Evolutionary conservation across 2,888 invertebrate genomes (phyloP), one percentile per base, ranked within the genome.

Genomic region (Hyalella azteca): DNA sequence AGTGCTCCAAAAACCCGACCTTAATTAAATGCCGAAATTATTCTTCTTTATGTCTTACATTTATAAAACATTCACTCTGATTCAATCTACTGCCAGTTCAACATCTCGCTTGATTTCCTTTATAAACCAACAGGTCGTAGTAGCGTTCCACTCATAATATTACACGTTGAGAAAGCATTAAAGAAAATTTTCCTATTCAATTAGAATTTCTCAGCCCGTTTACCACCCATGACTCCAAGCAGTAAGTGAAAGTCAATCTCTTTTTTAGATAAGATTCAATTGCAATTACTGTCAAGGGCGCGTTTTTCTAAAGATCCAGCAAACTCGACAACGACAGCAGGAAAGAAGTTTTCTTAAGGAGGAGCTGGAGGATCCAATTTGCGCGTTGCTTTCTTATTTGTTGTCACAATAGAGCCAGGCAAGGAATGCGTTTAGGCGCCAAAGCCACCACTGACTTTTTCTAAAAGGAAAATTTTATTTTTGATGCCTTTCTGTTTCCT

Each of bases 381-480:
- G 60, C 60, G 60, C 60, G 60, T 60, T 36, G 60, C 60, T 29
- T 36, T 60, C 60, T 60, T 60, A 60, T 60, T 60, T 60, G 60
- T 60, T 60, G 60, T 60, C 60, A 60, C 60, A 60, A 60, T 60
- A 60, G 60, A 60, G 36, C 32, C 15, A 32, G 19, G 36, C 19
- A 36, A 60, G 60, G 60, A 60, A 60, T 60, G 60, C 60, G 60
- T 60, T 60, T 60, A 60, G 36, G 60, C 60, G 60, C 60, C 4
- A 60, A 60, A 60, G 60, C 60, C 60, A 60, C 60, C 36, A 36
- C 36, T 29, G 26, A 4, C 54, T 54, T n/a, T n/a, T n/a, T n/a
- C 54, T 54, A 9, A 54, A 29, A 60, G 60, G 60, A 60, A 29
- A 60, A 36, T 60, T 60, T 60, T 60, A 60, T 60, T 60, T 60